A percentile compares a stretch with the other conserved stretches of the same genome.
Evolutionary conservation across 2,113 vertebrate species (phyloP).

Genomic region (Mugil cephalus): DNA sequence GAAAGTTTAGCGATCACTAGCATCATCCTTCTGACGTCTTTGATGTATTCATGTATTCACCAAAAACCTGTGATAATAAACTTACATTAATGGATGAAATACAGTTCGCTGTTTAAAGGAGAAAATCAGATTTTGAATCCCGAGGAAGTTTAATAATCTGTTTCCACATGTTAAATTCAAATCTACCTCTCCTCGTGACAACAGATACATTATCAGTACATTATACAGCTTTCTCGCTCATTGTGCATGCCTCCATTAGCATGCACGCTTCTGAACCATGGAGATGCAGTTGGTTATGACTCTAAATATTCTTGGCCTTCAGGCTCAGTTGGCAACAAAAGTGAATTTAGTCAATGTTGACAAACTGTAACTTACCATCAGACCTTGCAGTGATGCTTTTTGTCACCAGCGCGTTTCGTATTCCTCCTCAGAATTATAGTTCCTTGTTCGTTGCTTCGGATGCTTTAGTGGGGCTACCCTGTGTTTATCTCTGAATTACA

Average conservation of each 20-base stretch:
- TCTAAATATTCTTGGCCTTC: not conserved
- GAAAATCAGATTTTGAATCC: too few relatives aligned
- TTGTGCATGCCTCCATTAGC: not conserved
- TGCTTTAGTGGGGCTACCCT: constrained; percentile 36
- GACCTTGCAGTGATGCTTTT: constrained; percentile 39
- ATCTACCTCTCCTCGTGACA: not conserved
- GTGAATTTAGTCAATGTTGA: constrained; percentile 32
- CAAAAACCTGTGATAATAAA: too few relatives aligned
- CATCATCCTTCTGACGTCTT: too few relatives aligned
- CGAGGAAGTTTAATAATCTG: not conserved
- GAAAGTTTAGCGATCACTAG: too few relatives aligned
- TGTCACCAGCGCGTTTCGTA: constrained; percentile 38
- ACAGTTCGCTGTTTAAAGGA: too few relatives aligned
- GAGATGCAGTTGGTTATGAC: not conserved
- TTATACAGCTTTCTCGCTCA: not conserved
- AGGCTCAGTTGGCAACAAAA: constrained; percentile 1
- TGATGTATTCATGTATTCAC: too few relatives aligned
- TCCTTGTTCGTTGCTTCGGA: not conserved
- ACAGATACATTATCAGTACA: not conserved
- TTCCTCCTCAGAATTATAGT: constrained; percentile 29
- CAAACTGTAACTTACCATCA: constrained; percentile 30
- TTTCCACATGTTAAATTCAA: not conserved
- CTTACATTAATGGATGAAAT: too few relatives aligned
- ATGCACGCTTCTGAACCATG: constrained; percentile 3
- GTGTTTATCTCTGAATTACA: constrained; percentile 63